Percentiles rank a stretch among this genome's conserved stretches.
Evolutionary conservation across 2,888 invertebrate species (phyloP).

Genomic region (Patella ulyssiponensis): DNA sequence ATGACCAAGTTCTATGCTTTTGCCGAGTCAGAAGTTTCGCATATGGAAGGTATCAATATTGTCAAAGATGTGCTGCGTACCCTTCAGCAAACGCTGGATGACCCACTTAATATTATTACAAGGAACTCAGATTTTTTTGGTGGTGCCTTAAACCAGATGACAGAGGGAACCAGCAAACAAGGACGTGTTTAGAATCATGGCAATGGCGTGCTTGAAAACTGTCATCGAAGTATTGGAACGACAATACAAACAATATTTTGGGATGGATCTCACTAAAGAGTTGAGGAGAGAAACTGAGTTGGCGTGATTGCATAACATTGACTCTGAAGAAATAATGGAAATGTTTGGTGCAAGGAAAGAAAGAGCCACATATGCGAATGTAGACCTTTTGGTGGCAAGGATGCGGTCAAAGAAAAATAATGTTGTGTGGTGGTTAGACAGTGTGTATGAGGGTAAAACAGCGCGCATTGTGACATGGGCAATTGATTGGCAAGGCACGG

Average conservation of each 20-base stretch:
- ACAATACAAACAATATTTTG: constrained; percentile 32
- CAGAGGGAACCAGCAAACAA: not conserved
- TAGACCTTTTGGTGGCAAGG: constrained; percentile 27
- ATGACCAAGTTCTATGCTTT: constrained; percentile 33
- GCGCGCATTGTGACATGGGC: constrained; percentile 14
- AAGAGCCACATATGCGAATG: constrained; percentile 27
- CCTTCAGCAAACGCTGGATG: too few species aligned
- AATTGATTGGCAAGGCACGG: constrained; percentile 21
- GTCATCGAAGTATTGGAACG: constrained; percentile 25
- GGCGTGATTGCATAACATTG: constrained; percentile 32
- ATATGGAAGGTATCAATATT: too few species aligned
- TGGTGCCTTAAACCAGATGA: not conserved
- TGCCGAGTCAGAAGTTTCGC: constrained; percentile 1
- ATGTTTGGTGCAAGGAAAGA: constrained; percentile 34
- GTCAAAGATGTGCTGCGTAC: too few species aligned
- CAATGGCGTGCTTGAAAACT: constrained; percentile 8
- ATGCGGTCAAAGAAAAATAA: constrained; percentile 23
- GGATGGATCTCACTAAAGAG: constrained; percentile 21
- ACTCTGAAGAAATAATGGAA: constrained; percentile 37
- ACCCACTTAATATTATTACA: too few species aligned
- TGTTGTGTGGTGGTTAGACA: not conserved
- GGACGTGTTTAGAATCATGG: constrained; percentile 13
- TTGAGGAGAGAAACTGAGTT: not conserved
- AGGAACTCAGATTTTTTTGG: too few species aligned
- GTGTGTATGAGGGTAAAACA: constrained; percentile 12